Evolutionary conservation across 2,113 vertebrate species (phyloP).

Genomic region (Ceyx margarethae): DNA sequence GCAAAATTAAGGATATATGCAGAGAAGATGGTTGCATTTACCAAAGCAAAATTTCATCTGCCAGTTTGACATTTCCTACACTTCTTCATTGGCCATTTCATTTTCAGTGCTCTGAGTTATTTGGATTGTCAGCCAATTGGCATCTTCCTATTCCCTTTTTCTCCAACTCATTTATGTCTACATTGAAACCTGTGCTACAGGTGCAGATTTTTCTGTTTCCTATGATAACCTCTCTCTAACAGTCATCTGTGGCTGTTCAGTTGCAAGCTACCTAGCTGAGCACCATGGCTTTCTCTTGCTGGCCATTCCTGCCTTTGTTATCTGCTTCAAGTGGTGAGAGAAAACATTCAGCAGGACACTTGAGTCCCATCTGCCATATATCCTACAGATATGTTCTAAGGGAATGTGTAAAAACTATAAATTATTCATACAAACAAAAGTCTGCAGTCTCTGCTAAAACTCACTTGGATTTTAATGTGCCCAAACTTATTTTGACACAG

Average conservation of each 20-base stretch:
- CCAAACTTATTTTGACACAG: neutral
- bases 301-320: fast-evolving
- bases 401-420: neutral
- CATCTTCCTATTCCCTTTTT: neutral
- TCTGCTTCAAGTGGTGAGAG: neutral
- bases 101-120: neutral
- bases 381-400: neutral
- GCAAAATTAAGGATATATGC: neutral
- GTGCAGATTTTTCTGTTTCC: neutral
- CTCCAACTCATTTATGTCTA: neutral
- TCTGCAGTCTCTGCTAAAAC: neutral
- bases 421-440: neutral
- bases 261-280: neutral
- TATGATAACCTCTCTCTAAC: neutral
- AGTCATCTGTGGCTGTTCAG: neutral
- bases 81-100: neutral
- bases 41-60: neutral
- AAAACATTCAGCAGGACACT: neutral
- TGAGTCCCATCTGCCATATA: neutral
- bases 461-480: neutral
- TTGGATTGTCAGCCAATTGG: neutral
- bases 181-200: neutral
- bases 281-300: neutral
- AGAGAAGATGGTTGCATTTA: neutral
- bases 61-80: neutral